A percentile compares a stretch with the other conserved stretches of the same genome.
Conservation (phyloP, 2,797 vertebrate genomes). For the Brotula barbata region DNA sequence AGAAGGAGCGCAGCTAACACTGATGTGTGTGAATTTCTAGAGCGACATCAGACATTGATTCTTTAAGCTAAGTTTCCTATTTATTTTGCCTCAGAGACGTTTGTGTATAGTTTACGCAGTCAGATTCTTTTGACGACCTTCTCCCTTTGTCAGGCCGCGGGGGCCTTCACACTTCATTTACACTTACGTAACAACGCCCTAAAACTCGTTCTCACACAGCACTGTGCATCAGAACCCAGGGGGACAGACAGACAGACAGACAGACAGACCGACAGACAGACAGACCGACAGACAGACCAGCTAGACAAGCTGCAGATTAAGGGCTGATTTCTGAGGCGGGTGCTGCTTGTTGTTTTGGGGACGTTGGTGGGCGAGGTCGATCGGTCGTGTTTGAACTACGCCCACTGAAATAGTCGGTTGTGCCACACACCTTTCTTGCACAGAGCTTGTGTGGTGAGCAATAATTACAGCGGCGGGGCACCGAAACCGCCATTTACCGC, state of each 20-base stretch:
- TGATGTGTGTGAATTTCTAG: neutral
- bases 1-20: neutral
- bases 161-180: constrained; percentile 37
- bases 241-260: constrained; percentile 33
- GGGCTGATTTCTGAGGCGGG: constrained; percentile 44
- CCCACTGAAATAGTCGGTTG: constrained; percentile 57
- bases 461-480: constrained; percentile 32
- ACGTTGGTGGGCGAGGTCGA: constrained; percentile 54
- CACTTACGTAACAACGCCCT: constrained; percentile 35
- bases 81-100: too few species aligned
- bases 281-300: constrained; percentile 56
- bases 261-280: too few species aligned
- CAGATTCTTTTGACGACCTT: constrained; percentile 22
- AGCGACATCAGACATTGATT: neutral
- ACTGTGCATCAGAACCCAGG: constrained; percentile 37
- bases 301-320: constrained; percentile 60
- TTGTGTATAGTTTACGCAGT: neutral
- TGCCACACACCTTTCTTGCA: constrained; percentile 36
- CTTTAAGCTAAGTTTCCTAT: too few species aligned
- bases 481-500: constrained; percentile 56
- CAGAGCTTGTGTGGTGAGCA: constrained; percentile 19
- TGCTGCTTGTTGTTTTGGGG: constrained; percentile 39
- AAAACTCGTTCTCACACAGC: constrained; percentile 47
- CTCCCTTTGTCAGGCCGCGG: constrained; percentile 25
- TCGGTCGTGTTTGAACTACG: constrained; percentile 53